Evolutionary conservation across 2,113 vertebrate species (phyloP), one percentile per base, ranked within the genome.

Genomic region (Shinisaurus crocodilurus): DNA sequence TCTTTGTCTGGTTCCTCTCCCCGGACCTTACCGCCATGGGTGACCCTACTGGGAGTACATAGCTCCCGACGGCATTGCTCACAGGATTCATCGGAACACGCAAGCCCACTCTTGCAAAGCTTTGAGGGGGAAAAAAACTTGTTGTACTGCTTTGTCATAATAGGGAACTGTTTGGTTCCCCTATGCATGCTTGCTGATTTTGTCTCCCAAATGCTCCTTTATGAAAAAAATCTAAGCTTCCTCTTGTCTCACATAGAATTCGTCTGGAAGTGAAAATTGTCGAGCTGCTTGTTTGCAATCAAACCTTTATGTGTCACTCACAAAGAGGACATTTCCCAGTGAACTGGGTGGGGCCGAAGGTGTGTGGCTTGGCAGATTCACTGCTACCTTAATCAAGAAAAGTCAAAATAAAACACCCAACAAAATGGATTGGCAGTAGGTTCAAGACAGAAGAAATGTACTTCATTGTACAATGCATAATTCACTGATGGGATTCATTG

Each of bases 201-300:
- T 54, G 18, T 86, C 25, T 75, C 50, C 79, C 23, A 69, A 90
- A 18, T 8, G 16, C 34, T 95, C 54, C 80, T 29, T 29, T 69
- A 90, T 81, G 69, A 90, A 91, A 85, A 86, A 80, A 34, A 6
- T 91, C 88, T 85, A 91, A 89, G 54, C 40, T 40, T 88, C 76
- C 67, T 92, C 92, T 63, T 29, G 2, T 74, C 45, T 0, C 43
- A 87, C 88, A 57, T 86, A 86, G 37, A 85, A 88, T 67, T 75
- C 83, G 87, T 80, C 86, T 88, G 75, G 27, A 94, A 54, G 50
- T 89, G 79, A 91, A 89, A 82, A 90, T 82, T 25, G 54, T 60
- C 40, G 34, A 0, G 79, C 70, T 72, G 85, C 23, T 90, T 93
- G 90, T 94, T 91, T 95, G 89, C 92, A 92, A 93, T 87, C 82